These are phyloP conservation scores for Nomada fabriciana DNA, from an alignment of 2,888 invertebrate genomes.

Conservation along the genomic window DNA sequence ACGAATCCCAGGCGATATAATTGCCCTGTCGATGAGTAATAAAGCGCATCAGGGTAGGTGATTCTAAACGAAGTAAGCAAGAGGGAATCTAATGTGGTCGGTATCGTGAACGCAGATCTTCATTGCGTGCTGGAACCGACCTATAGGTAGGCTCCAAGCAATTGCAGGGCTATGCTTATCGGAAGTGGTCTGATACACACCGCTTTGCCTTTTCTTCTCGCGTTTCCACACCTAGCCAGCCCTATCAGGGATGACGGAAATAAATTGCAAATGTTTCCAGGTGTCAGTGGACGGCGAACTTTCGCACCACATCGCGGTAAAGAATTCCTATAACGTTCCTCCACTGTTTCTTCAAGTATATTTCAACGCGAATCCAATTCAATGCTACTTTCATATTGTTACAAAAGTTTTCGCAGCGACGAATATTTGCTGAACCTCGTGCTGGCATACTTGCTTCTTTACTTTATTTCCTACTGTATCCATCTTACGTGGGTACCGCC, in stretches of 20 bases:
- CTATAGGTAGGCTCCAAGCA: conserved; percentile 51
- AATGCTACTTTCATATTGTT: conserved; percentile 5
- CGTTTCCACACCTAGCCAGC: conserved; percentile 40
- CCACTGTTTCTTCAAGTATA: not conserved
- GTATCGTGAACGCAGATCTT: conserved; percentile 67
- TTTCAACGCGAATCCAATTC: not conserved
- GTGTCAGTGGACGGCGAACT: conserved; percentile 3
- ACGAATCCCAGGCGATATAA: conserved; percentile 31
- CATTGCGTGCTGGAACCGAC: conserved; percentile 63
- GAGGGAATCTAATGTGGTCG: conserved; percentile 61
- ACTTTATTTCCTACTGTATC: too few species aligned
- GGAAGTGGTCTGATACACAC: conserved; percentile 55
- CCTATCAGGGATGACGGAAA: conserved; percentile 13
- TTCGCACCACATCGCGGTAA: not conserved
- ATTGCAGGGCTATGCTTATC: conserved; percentile 61
- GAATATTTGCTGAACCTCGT: too few species aligned
- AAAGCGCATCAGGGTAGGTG: conserved; percentile 44
- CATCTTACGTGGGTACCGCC: too few species aligned
- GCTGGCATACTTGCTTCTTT: too few species aligned
- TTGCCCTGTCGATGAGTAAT: conserved; percentile 34
- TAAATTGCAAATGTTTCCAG: conserved; percentile 23
- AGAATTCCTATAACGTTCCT: not conserved
- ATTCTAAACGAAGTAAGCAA: conserved; percentile 50
- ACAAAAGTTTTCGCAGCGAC: not conserved
- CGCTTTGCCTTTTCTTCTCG: conserved; percentile 64